These are phyloP conservation scores for Mirounga angustirostris DNA, from an alignment of 2,113 vertebrate genomes.

Conservation along the genomic window DNA sequence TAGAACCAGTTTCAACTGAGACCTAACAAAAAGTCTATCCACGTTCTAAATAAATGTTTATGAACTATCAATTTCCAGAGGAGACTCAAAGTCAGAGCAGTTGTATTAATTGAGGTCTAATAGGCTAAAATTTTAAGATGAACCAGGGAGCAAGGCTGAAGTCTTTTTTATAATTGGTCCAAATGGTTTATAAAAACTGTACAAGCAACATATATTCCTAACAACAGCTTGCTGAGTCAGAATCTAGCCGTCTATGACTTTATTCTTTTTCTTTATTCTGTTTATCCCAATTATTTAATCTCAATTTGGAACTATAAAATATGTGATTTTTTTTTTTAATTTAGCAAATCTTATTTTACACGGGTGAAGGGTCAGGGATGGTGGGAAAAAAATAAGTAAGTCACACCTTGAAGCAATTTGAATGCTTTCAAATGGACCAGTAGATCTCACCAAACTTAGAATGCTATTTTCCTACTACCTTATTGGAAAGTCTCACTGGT, in stretches of 20 bases:
- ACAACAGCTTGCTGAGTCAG: background rate
- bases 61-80: too few species aligned
- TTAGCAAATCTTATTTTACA: constrained; percentile 27
- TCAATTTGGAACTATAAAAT: background rate
- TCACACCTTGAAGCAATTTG: background rate
- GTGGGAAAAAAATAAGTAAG: background rate
- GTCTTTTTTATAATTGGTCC: background rate
- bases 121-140: background rate
- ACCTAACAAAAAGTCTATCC: background rate
- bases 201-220: background rate
- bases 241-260: background rate
- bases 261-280: constrained; percentile 26
- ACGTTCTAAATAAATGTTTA: too few species aligned
- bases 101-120: background rate
- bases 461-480: background rate
- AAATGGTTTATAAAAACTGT: constrained; percentile 10
- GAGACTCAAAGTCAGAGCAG: background rate
- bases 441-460: background rate
- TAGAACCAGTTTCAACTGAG: background rate
- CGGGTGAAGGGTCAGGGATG: background rate
- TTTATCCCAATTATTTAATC: background rate
- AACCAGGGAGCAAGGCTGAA: background rate
- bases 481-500: background rate
- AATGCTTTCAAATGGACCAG: background rate
- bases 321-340: background rate